These are phyloP conservation scores for Petrolisthes cinctipes DNA, from an alignment of 2,888 invertebrate genomes.

Conservation along the genomic window DNA sequence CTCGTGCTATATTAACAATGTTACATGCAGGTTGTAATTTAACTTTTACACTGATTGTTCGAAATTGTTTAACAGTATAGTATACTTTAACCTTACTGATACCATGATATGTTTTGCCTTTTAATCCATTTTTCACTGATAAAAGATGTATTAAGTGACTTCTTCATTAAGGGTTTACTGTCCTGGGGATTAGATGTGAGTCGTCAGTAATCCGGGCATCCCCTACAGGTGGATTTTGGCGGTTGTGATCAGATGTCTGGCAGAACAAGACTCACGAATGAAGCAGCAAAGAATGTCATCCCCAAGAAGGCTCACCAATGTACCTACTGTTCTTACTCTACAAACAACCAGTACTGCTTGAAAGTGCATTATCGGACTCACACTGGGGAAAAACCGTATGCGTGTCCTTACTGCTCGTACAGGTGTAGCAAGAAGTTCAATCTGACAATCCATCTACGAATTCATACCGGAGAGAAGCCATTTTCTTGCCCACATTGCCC, in stretches of 20 bases:
- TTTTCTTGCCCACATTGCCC: conserved; percentile 41
- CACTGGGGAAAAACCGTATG: conserved; percentile 35
- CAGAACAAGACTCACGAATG: neutral
- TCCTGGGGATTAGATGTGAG: neutral
- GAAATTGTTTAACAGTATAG: no score
- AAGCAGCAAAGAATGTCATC: neutral
- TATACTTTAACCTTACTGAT: no score
- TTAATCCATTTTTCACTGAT: no score
- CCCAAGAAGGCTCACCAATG: conserved; percentile 41
- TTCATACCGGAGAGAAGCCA: conserved; percentile 47
- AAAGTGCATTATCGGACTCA: conserved; percentile 34
- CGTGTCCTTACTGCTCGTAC: conserved; percentile 41
- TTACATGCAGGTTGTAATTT: no score
- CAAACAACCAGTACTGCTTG: conserved; percentile 26
- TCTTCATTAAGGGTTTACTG: neutral
- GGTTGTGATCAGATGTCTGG: conserved; percentile 25
- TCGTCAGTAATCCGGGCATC: conserved; percentile 34
- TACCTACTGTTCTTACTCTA: conserved; percentile 33
- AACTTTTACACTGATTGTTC: no score
- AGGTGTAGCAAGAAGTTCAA: conserved; percentile 31
- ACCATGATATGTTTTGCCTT: no score
- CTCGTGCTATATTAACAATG: no score
- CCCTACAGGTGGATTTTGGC: conserved; percentile 43
- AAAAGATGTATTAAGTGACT: no score
- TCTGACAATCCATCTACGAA: conserved; percentile 40